Percentiles rank a stretch among this genome's conserved stretches.
Conservation (phyloP, 2,797 vertebrate genomes). For the Acanthurus tractus region DNA sequence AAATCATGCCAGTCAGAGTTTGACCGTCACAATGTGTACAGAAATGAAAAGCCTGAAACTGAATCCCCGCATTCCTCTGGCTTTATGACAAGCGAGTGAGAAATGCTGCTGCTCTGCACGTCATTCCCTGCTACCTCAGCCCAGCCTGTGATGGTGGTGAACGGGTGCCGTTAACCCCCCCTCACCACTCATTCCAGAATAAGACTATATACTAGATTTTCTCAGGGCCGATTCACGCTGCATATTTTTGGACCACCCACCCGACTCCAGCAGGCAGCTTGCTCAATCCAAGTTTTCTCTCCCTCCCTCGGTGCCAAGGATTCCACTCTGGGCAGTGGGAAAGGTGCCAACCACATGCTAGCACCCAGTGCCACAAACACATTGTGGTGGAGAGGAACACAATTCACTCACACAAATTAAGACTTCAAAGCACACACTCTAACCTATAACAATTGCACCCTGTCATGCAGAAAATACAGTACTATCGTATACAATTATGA, state of each 20-base stretch:
- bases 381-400: slow-evolving; percentile 57
- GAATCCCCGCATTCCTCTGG: slow-evolving; percentile 77
- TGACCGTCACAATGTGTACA: slow-evolving; percentile 72
- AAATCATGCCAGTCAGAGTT: slow-evolving; percentile 65
- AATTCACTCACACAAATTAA: slow-evolving; percentile 46
- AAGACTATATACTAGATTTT: slow-evolving; percentile 42
- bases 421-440: slow-evolving; percentile 10
- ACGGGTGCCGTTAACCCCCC: slow-evolving; percentile 25
- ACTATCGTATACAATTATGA: neutral
- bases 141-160: slow-evolving; percentile 26
- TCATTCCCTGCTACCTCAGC: slow-evolving; percentile 52
- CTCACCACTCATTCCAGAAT: slow-evolving; percentile 7
- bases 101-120: slow-evolving; percentile 66
- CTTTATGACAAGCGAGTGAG: slow-evolving; percentile 74
- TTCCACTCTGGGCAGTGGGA: slow-evolving; percentile 81
- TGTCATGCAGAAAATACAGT: slow-evolving; percentile 11
- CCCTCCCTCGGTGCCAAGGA: slow-evolving; percentile 80
- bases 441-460: slow-evolving; percentile 23
- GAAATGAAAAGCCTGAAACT: slow-evolving; percentile 74
- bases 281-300: slow-evolving; percentile 73
- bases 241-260: slow-evolving; percentile 76
- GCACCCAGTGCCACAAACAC: slow-evolving; percentile 69
- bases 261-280: slow-evolving; percentile 69
- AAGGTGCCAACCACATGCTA: slow-evolving; percentile 82
- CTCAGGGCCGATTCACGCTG: slow-evolving; percentile 40